Conservation (phyloP, 2,888 invertebrate species). For the Cephus rjabovi region DNA sequence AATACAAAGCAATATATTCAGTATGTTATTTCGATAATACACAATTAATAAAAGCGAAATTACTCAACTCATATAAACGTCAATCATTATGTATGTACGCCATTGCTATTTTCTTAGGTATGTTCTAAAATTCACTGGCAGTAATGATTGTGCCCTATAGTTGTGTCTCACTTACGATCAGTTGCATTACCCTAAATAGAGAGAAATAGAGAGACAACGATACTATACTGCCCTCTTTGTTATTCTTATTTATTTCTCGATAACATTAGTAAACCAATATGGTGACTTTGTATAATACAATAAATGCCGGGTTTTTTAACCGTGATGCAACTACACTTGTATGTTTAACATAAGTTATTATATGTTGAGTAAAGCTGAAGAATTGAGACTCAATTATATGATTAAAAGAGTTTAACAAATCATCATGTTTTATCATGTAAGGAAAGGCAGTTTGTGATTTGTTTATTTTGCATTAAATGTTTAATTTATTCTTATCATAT, state of each 20-base stretch:
- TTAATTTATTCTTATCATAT: neutral
- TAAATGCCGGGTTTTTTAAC: neutral
- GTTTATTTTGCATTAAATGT: neutral
- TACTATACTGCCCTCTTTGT: neutral
- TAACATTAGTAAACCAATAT: neutral
- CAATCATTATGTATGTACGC: neutral
- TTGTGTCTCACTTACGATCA: neutral
- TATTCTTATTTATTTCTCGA: neutral
- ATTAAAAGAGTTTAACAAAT: neutral
- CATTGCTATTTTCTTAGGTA: neutral
- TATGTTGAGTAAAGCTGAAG: neutral
- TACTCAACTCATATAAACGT: neutral
- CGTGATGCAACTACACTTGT: neutral
- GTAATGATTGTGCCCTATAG: neutral
- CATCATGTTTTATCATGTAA: neutral
- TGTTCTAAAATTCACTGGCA: neutral
- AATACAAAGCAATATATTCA: neutral
- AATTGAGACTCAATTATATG: neutral
- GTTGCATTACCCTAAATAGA: neutral
- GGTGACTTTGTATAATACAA: neutral
- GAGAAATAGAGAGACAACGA: neutral
- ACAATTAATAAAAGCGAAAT: neutral
- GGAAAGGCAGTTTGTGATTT: neutral
- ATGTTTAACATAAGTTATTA: neutral
- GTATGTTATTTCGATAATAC: neutral